These are phyloP conservation scores for Halichoeres trimaculatus DNA, from an alignment of 2,113 vertebrate genomes.

Conservation along the genomic window DNA sequence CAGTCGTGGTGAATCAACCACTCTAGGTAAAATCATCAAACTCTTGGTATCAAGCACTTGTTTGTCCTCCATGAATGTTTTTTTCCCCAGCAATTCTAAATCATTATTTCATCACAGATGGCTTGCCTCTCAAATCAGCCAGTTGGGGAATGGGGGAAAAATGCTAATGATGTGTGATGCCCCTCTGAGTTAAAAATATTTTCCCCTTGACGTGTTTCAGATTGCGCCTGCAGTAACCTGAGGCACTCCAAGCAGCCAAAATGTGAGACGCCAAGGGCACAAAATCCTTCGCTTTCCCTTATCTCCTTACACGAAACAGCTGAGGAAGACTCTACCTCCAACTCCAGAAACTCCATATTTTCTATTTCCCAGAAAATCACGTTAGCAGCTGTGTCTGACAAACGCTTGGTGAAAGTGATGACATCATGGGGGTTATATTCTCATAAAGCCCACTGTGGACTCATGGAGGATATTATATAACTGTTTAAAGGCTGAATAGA, in stretches of 20 bases:
- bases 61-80: neutral
- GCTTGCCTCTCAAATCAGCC: neutral
- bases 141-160: neutral
- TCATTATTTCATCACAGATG: neutral
- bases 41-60: neutral
- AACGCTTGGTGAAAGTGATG: neutral
- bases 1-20: no score
- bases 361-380: neutral
- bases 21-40: neutral
- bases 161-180: neutral
- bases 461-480: neutral
- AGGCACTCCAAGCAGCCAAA: neutral
- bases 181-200: neutral
- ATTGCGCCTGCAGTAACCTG: neutral
- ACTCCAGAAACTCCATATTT: neutral
- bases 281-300: neutral
- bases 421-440: neutral
- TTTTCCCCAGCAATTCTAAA: neutral
- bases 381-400: neutral
- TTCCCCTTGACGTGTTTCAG: neutral
- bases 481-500: neutral
- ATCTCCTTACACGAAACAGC: neutral
- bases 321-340: neutral
- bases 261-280: neutral
- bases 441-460: neutral